phyloP scores from a whole-genome alignment of 2,113 vertebrate species.

The Nesoenas mayeri region DNA sequence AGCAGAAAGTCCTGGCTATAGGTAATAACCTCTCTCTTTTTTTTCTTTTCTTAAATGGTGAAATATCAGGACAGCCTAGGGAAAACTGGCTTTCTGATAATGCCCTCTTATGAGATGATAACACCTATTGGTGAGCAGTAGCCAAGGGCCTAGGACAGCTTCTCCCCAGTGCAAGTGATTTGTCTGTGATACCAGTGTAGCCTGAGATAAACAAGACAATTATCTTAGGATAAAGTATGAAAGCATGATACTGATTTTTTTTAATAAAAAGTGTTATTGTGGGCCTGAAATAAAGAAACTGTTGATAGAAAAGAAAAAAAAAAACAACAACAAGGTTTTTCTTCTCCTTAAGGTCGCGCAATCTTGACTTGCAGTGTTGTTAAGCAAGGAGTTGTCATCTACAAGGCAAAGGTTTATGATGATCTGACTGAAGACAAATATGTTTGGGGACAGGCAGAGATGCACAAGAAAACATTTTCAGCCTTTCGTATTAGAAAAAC shows the following conservation, averaged over 20 bases:
- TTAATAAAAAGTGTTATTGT: neutral
- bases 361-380: neutral
- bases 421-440: constrained; percentile 10
- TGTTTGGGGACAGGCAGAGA: neutral
- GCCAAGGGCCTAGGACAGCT: neutral
- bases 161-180: neutral
- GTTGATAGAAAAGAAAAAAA: neutral
- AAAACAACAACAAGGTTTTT: neutral
- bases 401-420: neutral
- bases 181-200: neutral
- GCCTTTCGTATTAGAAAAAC: neutral
- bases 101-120: neutral
- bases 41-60: neutral
- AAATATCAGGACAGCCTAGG: neutral
- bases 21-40: neutral
- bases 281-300: neutral
- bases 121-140: neutral
- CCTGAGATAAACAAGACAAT: neutral
- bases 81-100: neutral
- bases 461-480: neutral
- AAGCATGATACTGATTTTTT: neutral
- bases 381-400: constrained; percentile 14
- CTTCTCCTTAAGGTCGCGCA: neutral
- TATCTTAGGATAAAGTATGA: neutral
- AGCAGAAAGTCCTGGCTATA: neutral